Base-by-base conservation (phyloP, 30 jellyfish, hydroid and myxozoan species). In the Haliclystus octoradiatus region DNA sequence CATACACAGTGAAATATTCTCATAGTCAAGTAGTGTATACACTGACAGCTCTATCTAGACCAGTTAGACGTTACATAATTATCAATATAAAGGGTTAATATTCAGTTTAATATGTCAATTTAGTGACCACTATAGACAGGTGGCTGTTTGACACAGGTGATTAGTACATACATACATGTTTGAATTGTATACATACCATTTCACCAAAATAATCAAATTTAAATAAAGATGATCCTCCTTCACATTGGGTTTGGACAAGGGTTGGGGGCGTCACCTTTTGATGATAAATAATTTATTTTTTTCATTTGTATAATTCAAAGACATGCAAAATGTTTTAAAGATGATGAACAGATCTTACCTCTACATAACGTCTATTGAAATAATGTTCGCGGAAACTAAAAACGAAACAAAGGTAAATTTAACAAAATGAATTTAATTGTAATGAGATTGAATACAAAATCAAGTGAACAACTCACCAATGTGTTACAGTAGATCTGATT, bases 221-320 rank as follows among this genome's bases (percentile, higher is more conserved):
- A 74, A 90, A 90, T 22, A 90, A 73, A 1, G 99, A 82, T 26
- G 96, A 69, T 31, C 99, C 99, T 32, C 99, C 99, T 52, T 90
- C 99, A 28, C 95, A 93, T 60, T 90, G 99, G 5, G 99, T 90
- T 49, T 90, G 99, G 2, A 90, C 99, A 53, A 90, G 24, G 0
- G 99, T 90, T 2, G 99, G 99, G 1, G 99, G 99, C 5, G 93
- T 71, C 81, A 86, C 71, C 93, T 79, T 31, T 33, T 14, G n/a
- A 71, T 34, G 28, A 28, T 31, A 13, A 52, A 34, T 34, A 27
- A 23, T 31, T 52, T 19, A 22, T 19, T 19, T 28, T 52, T 5
- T 3, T 5, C 25, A 22, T 22, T 5, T 52, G 26, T 31, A 52
- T 19, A 3, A 19, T 3, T 52, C 3, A 19, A 22, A 5, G n/a